Percentiles rank a stretch among this genome's conserved stretches.
Evolutionary conservation across 2,113 vertebrate species (phyloP).

Genomic region (Serinus canaria): DNA sequence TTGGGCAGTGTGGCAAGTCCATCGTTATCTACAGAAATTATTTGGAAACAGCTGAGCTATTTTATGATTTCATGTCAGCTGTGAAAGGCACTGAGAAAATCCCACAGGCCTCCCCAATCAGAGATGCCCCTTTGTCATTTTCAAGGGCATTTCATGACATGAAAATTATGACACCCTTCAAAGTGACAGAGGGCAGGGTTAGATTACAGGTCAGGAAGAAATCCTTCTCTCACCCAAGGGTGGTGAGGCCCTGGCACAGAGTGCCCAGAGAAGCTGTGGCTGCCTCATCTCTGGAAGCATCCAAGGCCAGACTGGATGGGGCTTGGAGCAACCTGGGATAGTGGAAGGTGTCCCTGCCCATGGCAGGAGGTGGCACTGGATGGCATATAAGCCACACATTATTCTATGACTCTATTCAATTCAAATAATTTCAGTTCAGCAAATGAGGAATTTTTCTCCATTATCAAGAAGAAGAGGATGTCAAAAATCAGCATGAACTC

Average conservation of each 20-base stretch:
- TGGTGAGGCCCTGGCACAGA: neutral
- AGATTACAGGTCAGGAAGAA: neutral
- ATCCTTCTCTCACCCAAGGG: accelerated
- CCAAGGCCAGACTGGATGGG: accelerated
- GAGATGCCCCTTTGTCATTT: neutral
- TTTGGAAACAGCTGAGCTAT: neutral
- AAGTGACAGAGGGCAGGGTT: neutral
- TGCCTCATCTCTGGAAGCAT: neutral
- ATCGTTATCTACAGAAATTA: neutral
- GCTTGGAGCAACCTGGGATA: neutral
- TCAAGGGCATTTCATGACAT: neutral
- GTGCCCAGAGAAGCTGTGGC: neutral
- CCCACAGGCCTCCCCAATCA: neutral
- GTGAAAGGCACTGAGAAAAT: neutral
- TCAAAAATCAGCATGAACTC: neutral
- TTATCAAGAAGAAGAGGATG: neutral
- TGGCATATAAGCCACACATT: neutral
- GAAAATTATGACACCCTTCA: neutral
- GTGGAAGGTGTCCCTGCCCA: neutral
- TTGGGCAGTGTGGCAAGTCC: neutral
- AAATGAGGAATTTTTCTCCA: neutral
- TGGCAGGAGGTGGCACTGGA: neutral
- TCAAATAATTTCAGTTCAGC: neutral
- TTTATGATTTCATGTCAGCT: neutral
- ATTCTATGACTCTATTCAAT: neutral